phyloP scores from a whole-genome alignment of 2,888 invertebrate genomes.

The Dascillus cervinus region DNA sequence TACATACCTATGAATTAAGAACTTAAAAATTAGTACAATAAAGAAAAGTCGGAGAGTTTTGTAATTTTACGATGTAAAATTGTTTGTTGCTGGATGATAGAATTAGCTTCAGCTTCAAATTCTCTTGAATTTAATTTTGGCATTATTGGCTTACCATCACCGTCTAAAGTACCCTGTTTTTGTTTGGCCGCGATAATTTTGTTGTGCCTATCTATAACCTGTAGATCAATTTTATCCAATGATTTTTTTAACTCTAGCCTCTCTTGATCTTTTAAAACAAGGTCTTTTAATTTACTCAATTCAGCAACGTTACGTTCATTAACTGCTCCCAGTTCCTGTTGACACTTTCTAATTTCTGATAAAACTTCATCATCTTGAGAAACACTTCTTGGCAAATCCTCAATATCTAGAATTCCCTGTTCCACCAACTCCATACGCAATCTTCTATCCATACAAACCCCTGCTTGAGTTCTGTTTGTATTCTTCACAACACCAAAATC shows the following conservation, averaged over 20 bases:
- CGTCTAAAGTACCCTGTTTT: constrained; percentile 60
- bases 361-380: constrained; percentile 81
- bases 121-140: constrained; percentile 28
- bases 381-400: constrained; percentile 50
- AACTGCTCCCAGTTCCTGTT: constrained; percentile 69
- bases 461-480: constrained; percentile 35
- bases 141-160: constrained; percentile 27
- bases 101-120: constrained; percentile 33
- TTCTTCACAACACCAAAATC: constrained; percentile 33
- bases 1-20: too few species aligned
- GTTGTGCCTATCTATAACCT: constrained; percentile 69
- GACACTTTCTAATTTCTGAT: constrained; percentile 79
- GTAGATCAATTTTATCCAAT: constrained; percentile 36
- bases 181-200: constrained; percentile 71
- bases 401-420: constrained; percentile 72
- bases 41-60: constrained; percentile 17
- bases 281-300: constrained; percentile 32
- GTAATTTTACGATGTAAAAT: constrained; percentile 20
- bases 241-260: constrained; percentile 37
- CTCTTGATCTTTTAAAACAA: constrained; percentile 33
- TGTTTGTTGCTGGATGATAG: constrained; percentile 33
- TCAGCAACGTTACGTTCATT: constrained; percentile 64
- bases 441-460: constrained; percentile 73
- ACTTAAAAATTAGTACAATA: constrained; percentile 15
- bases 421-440: constrained; percentile 80